Conservation (phyloP, 2,888 invertebrate species). For the Halictus quadricinctus region DNA sequence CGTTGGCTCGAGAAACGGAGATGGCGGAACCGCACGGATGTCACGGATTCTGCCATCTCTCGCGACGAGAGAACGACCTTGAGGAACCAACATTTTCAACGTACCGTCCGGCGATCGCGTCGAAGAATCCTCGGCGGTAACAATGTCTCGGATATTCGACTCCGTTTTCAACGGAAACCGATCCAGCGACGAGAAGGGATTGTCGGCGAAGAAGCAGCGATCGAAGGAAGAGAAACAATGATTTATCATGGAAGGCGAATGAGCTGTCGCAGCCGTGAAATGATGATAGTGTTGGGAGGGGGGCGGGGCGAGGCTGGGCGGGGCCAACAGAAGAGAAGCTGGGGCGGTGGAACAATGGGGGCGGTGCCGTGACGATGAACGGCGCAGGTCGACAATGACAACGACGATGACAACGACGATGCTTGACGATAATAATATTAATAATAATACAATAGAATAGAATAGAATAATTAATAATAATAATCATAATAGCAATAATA, state of each 20-base stretch:
- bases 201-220: conserved; percentile 25
- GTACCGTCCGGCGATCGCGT: neutral
- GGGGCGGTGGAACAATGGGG: conserved; percentile 16
- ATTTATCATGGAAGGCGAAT: neutral
- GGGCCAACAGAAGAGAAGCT: neutral
- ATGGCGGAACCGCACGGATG: neutral
- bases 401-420: conserved; percentile 50
- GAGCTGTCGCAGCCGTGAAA: neutral
- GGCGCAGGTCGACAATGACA: conserved; percentile 42
- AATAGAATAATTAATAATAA: conserved; percentile 48
- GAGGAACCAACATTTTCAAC: neutral
- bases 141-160: neutral
- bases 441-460: conserved; percentile 58
- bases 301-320: neutral
- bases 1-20: too few relatives aligned
- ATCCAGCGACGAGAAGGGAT: conserved; percentile 32
- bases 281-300: too few relatives aligned
- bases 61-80: neutral
- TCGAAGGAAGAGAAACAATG: neutral
- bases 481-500: conserved; percentile 47
- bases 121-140: neutral
- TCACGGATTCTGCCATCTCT: neutral
- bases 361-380: conserved; percentile 36
- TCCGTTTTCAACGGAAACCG: conserved; percentile 8
- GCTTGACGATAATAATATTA: conserved; percentile 54